Percentiles rank a stretch among this genome's conserved stretches.
These are phyloP conservation scores for Nasonia giraulti DNA, from an alignment of 1,140 invertebrate genomes.

Conservation along the genomic window DNA sequence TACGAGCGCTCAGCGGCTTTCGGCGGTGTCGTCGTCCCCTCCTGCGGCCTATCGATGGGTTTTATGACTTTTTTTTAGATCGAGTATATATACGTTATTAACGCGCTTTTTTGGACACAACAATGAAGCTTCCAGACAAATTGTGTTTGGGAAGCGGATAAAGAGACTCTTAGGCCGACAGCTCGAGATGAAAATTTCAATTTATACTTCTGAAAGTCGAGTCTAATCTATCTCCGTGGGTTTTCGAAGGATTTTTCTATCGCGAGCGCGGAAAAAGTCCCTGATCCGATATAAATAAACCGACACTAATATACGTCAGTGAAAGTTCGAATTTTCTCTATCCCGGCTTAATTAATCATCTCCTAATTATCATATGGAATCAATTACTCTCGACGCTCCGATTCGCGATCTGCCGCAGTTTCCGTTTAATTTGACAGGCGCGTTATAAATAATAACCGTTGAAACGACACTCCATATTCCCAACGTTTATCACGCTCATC, in stretches of 20 bases:
- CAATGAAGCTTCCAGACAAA: not conserved
- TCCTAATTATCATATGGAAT: conserved; percentile 5
- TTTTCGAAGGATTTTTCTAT: too few relatives aligned
- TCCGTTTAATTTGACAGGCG: not conserved
- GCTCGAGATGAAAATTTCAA: not conserved
- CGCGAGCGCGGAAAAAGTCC: too few relatives aligned
- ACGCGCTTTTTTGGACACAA: not conserved
- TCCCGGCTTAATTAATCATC: conserved; percentile 16
- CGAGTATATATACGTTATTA: not conserved
- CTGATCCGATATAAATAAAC: too few relatives aligned
- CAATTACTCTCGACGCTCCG: not conserved
- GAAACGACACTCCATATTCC: not conserved
- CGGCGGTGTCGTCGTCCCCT: not conserved
- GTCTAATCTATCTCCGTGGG: not conserved
- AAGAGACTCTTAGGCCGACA: not conserved
- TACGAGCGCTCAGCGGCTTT: not conserved
- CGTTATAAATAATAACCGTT: not conserved
- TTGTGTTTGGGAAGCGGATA: conserved; percentile 8
- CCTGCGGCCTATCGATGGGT: not conserved
- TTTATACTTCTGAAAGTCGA: not conserved
- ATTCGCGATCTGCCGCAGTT: not conserved
- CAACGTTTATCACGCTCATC: not conserved
- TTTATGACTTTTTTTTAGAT: conserved; percentile 2
- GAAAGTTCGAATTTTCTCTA: not conserved
- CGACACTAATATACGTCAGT: too few relatives aligned